Base-by-base conservation (phyloP, 2,888 invertebrate species). In the Parasteatoda lunata region DNA sequence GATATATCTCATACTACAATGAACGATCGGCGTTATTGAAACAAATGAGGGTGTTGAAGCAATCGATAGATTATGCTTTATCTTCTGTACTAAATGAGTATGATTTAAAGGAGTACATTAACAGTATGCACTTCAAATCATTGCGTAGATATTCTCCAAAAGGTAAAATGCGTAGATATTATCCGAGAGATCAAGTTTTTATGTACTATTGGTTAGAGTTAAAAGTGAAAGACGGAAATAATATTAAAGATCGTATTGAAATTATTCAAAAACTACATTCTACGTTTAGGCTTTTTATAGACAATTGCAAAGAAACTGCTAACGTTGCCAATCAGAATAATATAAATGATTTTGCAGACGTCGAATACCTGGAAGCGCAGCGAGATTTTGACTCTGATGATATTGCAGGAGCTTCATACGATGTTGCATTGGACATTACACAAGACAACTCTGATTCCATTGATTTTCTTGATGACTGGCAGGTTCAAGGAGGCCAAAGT, bases 311-410 rank as follows among this genome's bases (percentile, higher is more conserved):
- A 13, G 59, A 59, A 13, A n/a, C 3, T 59, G 59, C 9, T 13
- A 8, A 59, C n/a, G 59, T 13, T 13, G 59, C 9, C 59, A 9
- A 30, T 30, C 30, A 30, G 30, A 30, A 30, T 30, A 30, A 30
- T 30, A 30, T 30, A 30, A 30, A 30, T 30, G 30, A 30, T 51
- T 70, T 64, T 45, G 86, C 72, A 49, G 86, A 87, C 49, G 77
- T 87, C 15, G 87, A 82, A 15, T 73, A 68, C 15, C 77, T 87
- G 52, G 79, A 77, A 82, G 54, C 49, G 30, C 30, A 75, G 54
- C 54, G 87, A 13, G 59, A 66, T 15, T 49, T 87, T 68, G 77
- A 82, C 45, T 30, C 51, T 48, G 70, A 71, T 59, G 82, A 87
- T 30, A 64, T 81, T 84, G 54, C 47, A 13, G 71, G 51, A 66